Evolutionary conservation across 2,113 vertebrate species (phyloP).

Genomic region (Gorsachius goisagi): DNA sequence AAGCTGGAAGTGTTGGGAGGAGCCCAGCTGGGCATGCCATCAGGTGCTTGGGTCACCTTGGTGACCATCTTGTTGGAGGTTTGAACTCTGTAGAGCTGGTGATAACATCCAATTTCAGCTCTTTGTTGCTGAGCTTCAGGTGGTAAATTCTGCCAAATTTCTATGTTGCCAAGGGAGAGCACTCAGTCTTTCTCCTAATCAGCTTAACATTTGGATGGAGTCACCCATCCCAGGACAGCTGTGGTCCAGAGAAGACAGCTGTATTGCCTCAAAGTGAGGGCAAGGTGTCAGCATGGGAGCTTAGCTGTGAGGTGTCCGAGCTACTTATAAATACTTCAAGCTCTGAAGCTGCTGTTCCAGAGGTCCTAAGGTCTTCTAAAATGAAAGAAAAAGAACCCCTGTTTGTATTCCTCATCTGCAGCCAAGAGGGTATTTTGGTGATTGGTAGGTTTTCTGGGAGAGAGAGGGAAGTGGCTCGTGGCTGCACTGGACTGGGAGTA

Average conservation of each 20-base stretch:
- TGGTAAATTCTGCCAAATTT: neutral
- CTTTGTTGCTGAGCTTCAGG: neutral
- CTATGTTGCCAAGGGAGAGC: neutral
- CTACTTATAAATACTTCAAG: neutral
- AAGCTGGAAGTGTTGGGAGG: neutral
- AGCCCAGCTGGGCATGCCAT: accelerated
- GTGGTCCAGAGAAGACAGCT: neutral
- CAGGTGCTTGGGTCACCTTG: neutral
- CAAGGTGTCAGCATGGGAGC: neutral
- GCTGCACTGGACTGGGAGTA: neutral
- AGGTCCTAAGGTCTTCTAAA: neutral
- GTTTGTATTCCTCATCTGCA: neutral
- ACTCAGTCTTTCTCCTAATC: neutral
- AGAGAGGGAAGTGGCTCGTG: neutral
- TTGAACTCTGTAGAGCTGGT: neutral
- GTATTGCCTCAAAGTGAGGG: neutral
- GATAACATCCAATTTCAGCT: neutral
- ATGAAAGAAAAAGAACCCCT: neutral
- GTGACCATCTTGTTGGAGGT: neutral
- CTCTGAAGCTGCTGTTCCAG: neutral
- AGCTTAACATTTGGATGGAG: neutral
- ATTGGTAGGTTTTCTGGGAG: neutral
- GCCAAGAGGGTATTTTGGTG: neutral
- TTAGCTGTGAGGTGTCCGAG: neutral
- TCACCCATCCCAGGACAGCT: neutral